These are phyloP conservation scores for Holacanthus passer DNA, from an alignment of 2,113 vertebrate genomes.

Conservation along the genomic window DNA sequence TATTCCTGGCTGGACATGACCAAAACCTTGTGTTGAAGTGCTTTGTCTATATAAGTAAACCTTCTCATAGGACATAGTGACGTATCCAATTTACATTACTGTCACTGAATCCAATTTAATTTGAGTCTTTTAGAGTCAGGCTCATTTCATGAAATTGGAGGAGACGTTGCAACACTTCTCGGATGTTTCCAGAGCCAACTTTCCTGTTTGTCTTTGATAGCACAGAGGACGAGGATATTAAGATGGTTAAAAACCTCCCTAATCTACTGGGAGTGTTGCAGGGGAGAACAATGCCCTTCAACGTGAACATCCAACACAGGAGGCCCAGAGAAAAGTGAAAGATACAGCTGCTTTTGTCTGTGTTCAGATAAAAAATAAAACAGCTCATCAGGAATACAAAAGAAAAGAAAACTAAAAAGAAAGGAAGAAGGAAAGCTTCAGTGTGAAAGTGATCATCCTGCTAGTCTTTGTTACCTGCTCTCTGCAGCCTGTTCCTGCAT, in stretches of 20 bases:
- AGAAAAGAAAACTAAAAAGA: background rate
- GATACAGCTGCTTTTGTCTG: constrained; percentile 1
- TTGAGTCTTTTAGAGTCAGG: background rate
- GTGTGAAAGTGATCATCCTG: background rate
- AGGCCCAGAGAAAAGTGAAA: background rate
- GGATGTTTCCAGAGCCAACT: background rate
- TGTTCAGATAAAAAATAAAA: background rate
- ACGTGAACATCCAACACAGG: background rate
- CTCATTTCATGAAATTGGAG: background rate
- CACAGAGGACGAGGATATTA: background rate
- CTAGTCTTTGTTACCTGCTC: background rate
- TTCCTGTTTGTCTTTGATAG: constrained; percentile 4
- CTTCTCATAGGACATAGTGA: background rate
- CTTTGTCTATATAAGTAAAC: background rate
- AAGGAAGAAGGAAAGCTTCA: background rate
- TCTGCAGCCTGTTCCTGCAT: background rate
- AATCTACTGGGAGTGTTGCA: background rate
- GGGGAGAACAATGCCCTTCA: constrained; percentile 21
- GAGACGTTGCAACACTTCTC: background rate
- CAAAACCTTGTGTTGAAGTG: background rate
- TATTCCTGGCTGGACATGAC: background rate
- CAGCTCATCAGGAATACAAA: background rate
- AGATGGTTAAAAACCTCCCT: background rate
- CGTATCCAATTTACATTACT: background rate
- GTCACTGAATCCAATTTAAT: background rate